Conservation (phyloP, 1,140 invertebrate species). For the Drosophila miranda region DNA sequence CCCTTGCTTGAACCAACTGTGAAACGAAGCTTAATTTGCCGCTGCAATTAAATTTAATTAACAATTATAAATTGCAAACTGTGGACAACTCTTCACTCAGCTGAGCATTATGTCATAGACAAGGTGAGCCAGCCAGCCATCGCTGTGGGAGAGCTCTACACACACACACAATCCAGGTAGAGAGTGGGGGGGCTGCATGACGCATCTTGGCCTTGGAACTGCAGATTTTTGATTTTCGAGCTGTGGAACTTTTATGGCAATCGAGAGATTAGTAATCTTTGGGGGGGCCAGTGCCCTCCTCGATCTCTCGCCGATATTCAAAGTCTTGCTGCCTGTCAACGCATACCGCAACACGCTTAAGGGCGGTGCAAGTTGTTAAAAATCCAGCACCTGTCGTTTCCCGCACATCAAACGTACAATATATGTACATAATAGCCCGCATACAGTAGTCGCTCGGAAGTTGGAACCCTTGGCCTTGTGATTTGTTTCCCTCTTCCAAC, state of each 20-base stretch:
- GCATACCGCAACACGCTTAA: conserved; percentile 36
- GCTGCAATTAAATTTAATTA: conserved; percentile 15
- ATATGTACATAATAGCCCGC: conserved; percentile 8
- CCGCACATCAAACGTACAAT: conserved; percentile 1
- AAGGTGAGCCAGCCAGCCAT: conserved; percentile 9
- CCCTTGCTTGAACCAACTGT: conserved; percentile 1
- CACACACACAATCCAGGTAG: neutral
- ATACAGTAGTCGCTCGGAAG: too few species aligned
- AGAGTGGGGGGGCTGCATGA: conserved; percentile 15
- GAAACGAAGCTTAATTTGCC: conserved; percentile 8
- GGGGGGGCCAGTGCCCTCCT: neutral
- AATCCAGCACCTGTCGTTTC: conserved; percentile 50
- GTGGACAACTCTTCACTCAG: conserved; percentile 18
- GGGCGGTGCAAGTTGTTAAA: conserved; percentile 40
- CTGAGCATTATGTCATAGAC: conserved; percentile 27
- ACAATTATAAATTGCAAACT: conserved; percentile 20
- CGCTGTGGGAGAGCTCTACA: too few species aligned
- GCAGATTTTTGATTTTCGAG: neutral
- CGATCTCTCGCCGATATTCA: conserved; percentile 9
- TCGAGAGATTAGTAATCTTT: too few species aligned
- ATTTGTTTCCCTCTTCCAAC: too few species aligned
- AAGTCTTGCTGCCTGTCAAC: conserved; percentile 28
- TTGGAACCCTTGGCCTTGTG: too few species aligned
- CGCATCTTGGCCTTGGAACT: conserved; percentile 13
- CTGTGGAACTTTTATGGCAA: too few species aligned